Evolutionary conservation across 2,797 vertebrate genomes (phyloP), one percentile per base, ranked within the genome.

Genomic region (Pseudopleuronectes americanus): DNA sequence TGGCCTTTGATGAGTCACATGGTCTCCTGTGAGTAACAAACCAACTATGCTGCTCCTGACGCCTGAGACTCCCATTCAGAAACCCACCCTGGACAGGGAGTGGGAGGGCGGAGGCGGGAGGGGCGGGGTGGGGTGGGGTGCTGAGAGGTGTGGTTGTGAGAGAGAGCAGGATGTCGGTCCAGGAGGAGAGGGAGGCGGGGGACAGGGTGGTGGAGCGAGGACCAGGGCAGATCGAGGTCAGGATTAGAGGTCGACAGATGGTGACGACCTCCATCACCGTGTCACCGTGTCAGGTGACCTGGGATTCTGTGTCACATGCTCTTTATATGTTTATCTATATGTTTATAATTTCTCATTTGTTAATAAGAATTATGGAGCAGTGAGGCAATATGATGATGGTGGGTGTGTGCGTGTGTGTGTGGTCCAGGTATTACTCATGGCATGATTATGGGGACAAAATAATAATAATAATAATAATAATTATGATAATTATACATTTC

Each of bases 1-100:
- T 55, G 66, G 77, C 70, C 80, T 86, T 79, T 74, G 87, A 85
- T 95, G 94, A 95, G 81, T 95, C 94, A 95, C 86, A 80, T 77
- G 69, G 65, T 71, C 87, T 84, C 74, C 64, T 22, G 80, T 94
- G 93, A 95, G 90, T 94, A 94, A 95, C 85, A 79, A 48, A 82
- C 84, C 81, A 94, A 76, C 82, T 90, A 94, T 94, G 93, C 26
- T 14, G 86, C 87, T 90, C 91, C 86, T 74, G 80, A 83, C 88
- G 84, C 90, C 87, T 64, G 57, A 77, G 80, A 73, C 79, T 83
- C 81, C 65, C 65, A 72, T 80, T 88, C 49, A 80, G 76, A 84
- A 81, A 76, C 60, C 83, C 77, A 70, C 77, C 80, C 69, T 52
- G 10, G 28, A 23, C 22, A 61, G 72, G 64, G 57, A 68, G 77